phyloP scores from a whole-genome alignment of 2,113 vertebrate species.

The Nannobrachium achirus region DNA sequence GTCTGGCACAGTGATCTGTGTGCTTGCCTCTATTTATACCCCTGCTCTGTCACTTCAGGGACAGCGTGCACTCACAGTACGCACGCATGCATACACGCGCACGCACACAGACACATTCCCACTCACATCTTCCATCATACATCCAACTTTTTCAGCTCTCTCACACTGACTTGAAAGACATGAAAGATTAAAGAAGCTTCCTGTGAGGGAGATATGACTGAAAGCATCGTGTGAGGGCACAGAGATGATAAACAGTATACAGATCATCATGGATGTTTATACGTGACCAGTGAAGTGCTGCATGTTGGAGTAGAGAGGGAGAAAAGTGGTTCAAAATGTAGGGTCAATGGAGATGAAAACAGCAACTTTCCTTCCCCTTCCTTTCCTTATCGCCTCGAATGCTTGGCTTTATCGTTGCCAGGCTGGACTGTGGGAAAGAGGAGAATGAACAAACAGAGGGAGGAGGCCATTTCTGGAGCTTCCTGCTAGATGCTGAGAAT shows the following conservation, averaged over 20 bases:
- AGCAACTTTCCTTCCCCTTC: slow-evolving; percentile 7
- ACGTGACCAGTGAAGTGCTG: too few relatives aligned
- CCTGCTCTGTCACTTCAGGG: slow-evolving; percentile 70
- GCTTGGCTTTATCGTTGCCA: slow-evolving; percentile 46
- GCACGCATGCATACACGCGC: slow-evolving; percentile 26
- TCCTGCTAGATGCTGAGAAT: slow-evolving; percentile 53
- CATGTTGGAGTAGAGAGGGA: too few relatives aligned
- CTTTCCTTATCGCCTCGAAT: slow-evolving; percentile 31
- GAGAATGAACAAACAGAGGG: slow-evolving; percentile 50
- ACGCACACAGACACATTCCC: slow-evolving; percentile 14
- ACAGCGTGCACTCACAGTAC: slow-evolving; percentile 29
- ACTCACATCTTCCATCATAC: slow-evolving; percentile 21
- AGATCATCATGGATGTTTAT: too few relatives aligned
- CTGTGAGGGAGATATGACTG: slow-evolving; percentile 18
- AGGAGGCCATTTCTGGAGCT: slow-evolving; percentile 37
- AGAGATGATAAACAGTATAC: too few relatives aligned
- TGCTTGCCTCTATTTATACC: slow-evolving; percentile 77
- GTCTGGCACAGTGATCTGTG: slow-evolving; percentile 77
- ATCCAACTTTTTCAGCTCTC: slow-evolving; percentile 40
- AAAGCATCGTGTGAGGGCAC: slow-evolving; percentile 37
- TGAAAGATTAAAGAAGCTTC: slow-evolving; percentile 42
- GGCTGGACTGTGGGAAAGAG: slow-evolving; percentile 42
- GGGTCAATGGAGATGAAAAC: slow-evolving; percentile 8
- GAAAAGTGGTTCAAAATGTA: not conserved
- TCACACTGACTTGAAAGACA: slow-evolving; percentile 41